These are phyloP conservation scores for Austrolebias charrua DNA, from an alignment of 2,797 vertebrate species.

Conservation along the genomic window DNA sequence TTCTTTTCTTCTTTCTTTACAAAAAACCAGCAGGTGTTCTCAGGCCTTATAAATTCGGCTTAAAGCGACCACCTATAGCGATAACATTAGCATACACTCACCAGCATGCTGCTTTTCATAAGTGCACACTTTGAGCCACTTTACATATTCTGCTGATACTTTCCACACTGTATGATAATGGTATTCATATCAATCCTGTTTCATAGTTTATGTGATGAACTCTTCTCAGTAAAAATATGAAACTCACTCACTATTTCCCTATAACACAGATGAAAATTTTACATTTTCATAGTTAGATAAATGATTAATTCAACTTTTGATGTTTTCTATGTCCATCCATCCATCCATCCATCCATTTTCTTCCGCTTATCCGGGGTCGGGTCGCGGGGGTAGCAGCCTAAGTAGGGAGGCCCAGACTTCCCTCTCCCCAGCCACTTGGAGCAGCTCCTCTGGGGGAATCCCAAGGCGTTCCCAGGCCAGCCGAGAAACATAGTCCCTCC, in stretches of 20 bases:
- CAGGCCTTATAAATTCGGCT: conserved; percentile 25
- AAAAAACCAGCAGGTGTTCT: conserved; percentile 35
- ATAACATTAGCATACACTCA: conserved; percentile 18
- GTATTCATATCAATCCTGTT: neutral
- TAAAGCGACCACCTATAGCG: conserved; percentile 10
- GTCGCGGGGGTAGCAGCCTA: too few relatives aligned
- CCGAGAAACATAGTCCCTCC: too few relatives aligned
- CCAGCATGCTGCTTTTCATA: conserved; percentile 1
- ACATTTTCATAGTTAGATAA: neutral
- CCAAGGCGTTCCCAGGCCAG: too few relatives aligned
- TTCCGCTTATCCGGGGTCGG: too few relatives aligned
- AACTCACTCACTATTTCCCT: neutral
- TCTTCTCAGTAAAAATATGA: neutral
- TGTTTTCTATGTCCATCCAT: too few relatives aligned
- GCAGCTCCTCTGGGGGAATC: too few relatives aligned
- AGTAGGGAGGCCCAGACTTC: too few relatives aligned
- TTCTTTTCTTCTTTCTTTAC: conserved; percentile 9
- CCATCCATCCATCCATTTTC: too few relatives aligned
- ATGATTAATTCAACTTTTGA: neutral
- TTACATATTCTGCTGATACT: neutral
- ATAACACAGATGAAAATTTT: neutral
- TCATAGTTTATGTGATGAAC: neutral
- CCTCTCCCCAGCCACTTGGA: too few relatives aligned
- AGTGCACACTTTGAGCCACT: neutral
- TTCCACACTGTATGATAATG: too few relatives aligned